These are phyloP conservation scores for Smittia aterrima DNA, from an alignment of 2,888 invertebrate species.

Conservation along the genomic window DNA sequence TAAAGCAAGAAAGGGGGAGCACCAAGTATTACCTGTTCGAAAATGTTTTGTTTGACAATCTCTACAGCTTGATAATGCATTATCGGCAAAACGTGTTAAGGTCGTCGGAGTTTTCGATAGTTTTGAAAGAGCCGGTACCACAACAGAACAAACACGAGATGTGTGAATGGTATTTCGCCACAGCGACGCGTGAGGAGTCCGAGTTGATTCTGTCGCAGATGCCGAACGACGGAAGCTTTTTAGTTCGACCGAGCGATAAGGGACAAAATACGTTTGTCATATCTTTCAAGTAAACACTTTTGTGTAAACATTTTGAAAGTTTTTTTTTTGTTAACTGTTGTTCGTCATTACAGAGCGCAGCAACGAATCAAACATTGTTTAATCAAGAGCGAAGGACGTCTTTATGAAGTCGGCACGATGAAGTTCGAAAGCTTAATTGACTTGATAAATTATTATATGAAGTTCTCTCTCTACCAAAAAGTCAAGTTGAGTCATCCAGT, in stretches of 20 bases:
- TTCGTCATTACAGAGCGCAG: conserved; percentile 65
- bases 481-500: conserved; percentile 84
- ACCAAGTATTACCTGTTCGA: conserved; percentile 90
- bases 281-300: conserved; percentile 74
- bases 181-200: conserved; percentile 75
- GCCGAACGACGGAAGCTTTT: conserved; percentile 87
- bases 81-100: conserved; percentile 83
- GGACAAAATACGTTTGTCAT: conserved; percentile 85
- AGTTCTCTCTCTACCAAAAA: conserved; percentile 85
- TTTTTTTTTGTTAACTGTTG: background rate
- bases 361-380: conserved; percentile 96
- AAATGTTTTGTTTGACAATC: conserved; percentile 82
- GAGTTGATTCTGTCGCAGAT: conserved; percentile 85
- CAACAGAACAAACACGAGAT: conserved; percentile 93
- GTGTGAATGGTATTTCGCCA: conserved; percentile 88
- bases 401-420: conserved; percentile 86
- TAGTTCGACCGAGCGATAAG: conserved; percentile 88
- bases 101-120: conserved; percentile 86
- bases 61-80: conserved; percentile 87
- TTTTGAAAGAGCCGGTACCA: conserved; percentile 85
- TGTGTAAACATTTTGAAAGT: background rate
- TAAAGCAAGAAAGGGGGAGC: conserved; percentile 83
- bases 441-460: conserved; percentile 87
- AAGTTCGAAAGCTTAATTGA: conserved; percentile 96
- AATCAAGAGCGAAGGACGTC: conserved; percentile 85